Evolutionary conservation across 1,140 invertebrate genomes (phyloP), one percentile per base, ranked within the genome.

Genomic region (Drosophila bifasciata): DNA sequence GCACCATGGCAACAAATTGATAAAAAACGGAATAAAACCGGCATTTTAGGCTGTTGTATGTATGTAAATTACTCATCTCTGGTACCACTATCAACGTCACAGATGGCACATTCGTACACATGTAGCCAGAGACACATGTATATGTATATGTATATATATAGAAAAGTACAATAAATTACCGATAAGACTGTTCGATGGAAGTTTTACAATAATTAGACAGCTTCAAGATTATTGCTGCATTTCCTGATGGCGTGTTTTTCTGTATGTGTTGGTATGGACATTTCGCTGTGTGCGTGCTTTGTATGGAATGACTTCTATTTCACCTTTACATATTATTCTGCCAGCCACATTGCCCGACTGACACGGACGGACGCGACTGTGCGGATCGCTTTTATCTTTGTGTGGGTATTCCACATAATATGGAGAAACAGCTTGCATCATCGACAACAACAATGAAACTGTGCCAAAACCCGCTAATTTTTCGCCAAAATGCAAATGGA

Each of bases 301-400:
- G 63, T 56, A 83, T 83, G 83, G 84, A 75, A 86, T 88, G 83
- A 88, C 83, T 88, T 88, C 70, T 88, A 88, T 88, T 88, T 88
- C 83, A 88, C 83, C 83, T 88, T 88, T 88, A 89, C 83, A 88
- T 50, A 79, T 83, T 62, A 53, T 49, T 53, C 62, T 58, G 58
- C 59, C 64, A 41, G 28, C 28, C 28, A 32, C 28, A 32, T n/a
- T n/a, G n/a, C n/a, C 28, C 59, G 41, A 57, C 60, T 45, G 50
- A 59, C 57, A 58, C 44, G 43, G 40, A 43, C 17, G 21, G 41
- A 56, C 23, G 28, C 44, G 44, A 46, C 19, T 55, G 66, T 68
- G 63, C 62, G 50, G 55, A 46, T 69, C 50, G 17, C 48, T 17
- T 58, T 49, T 41, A 23, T 36, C 7, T 53, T 8, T 56, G 28